Conservation (phyloP, 2,888 invertebrate species). For the Harpagoxenus sublaevis region DNA sequence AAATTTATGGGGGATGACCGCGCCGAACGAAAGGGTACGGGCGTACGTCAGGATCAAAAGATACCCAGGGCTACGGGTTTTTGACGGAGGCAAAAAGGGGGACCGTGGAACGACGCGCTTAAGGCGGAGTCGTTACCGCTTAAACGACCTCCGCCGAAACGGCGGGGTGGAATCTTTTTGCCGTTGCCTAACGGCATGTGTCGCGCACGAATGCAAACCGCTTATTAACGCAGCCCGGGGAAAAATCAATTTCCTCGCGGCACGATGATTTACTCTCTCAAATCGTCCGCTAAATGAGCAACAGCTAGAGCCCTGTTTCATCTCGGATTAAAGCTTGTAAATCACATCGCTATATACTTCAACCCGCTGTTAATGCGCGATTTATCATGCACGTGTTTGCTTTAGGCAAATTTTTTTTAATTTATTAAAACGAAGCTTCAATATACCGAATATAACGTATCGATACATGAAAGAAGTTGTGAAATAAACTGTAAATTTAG, state of each 20-base stretch:
- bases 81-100: slow-evolving; percentile 35
- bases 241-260: slow-evolving; percentile 24
- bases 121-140: slow-evolving; percentile 41
- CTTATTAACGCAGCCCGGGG: slow-evolving; percentile 17
- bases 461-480: background rate
- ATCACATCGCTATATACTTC: background rate
- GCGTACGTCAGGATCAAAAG: slow-evolving; percentile 50
- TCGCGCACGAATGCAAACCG: slow-evolving; percentile 33
- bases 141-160: slow-evolving; percentile 32
- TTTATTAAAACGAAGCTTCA: background rate
- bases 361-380: background rate
- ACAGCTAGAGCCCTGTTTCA: background rate
- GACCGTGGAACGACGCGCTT: slow-evolving; percentile 50
- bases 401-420: background rate
- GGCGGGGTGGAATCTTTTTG: slow-evolving; percentile 32
- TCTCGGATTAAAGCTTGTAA: slow-evolving; percentile 17
- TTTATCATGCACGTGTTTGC: background rate
- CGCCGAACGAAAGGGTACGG: slow-evolving; percentile 57
- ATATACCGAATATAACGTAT: background rate
- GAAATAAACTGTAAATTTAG: background rate
- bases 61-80: slow-evolving; percentile 26
- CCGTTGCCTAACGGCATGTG: slow-evolving; percentile 3
- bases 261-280: slow-evolving; percentile 41
- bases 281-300: slow-evolving; percentile 41
- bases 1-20: slow-evolving; percentile 72